These are phyloP conservation scores for Mya arenaria DNA, from an alignment of 1,140 invertebrate genomes.

Conservation along the genomic window DNA sequence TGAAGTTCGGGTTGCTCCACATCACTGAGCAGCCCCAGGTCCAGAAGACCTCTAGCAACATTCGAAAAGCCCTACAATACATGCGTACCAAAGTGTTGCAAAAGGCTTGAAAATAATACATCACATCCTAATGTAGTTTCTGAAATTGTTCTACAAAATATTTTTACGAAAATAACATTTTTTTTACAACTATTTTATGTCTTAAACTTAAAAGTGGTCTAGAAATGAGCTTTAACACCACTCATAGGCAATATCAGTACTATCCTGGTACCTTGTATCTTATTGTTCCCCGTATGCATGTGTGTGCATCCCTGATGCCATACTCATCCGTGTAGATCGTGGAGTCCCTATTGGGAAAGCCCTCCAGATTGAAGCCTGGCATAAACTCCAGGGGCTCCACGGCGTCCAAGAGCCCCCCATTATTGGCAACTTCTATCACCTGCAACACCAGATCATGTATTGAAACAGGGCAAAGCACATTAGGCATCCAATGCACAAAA, in stretches of 20 bases:
- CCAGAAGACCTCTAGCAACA: conserved; percentile 91
- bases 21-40: conserved; percentile 93
- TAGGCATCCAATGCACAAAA: too few species aligned
- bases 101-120: too few species aligned
- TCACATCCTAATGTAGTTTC: too few species aligned
- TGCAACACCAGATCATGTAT: conserved; percentile 74
- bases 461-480: too few species aligned
- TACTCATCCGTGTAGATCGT: conserved; percentile 94
- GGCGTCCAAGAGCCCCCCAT: conserved; percentile 92
- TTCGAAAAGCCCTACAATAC: conserved; percentile 91
- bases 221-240: too few species aligned
- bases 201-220: too few species aligned
- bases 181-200: not conserved
- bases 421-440: conserved; percentile 94
- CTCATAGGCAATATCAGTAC: not conserved
- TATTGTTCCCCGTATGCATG: conserved; percentile 95
- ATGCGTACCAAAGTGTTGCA: too few species aligned
- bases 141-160: conserved; percentile 25
- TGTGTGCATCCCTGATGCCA: conserved; percentile 88
- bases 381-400: conserved; percentile 92
- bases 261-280: conserved; percentile 86
- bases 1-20: conserved; percentile 94
- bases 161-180: conserved; percentile 29
- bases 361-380: conserved; percentile 98
- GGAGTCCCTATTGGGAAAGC: conserved; percentile 98